Evolutionary conservation across 2,888 invertebrate species (phyloP).

Genomic region (Athetis lepigone): DNA sequence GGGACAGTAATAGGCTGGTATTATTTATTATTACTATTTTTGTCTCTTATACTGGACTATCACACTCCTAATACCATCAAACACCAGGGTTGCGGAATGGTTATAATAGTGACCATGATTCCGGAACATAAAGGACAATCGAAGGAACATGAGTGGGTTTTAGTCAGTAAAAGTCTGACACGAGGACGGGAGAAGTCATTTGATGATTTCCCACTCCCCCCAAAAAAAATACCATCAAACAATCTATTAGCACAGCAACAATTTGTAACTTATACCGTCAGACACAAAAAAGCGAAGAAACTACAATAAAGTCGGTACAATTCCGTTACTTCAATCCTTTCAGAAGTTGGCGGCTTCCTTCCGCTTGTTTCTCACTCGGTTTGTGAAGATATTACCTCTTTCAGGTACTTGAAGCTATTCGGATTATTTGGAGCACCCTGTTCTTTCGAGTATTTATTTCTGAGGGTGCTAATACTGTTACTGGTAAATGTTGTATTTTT

Average conservation of each 20-base stretch:
- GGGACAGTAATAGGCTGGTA: too few relatives aligned
- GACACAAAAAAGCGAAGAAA: constrained; percentile 12
- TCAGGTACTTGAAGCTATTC: constrained; percentile 35
- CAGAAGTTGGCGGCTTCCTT: constrained; percentile 39
- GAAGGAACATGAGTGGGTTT: too few relatives aligned
- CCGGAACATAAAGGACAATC: too few relatives aligned
- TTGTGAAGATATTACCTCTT: constrained; percentile 45
- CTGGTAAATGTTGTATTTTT: constrained; percentile 11
- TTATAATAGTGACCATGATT: too few relatives aligned
- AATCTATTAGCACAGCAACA: constrained; percentile 1
- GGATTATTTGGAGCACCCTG: constrained; percentile 35
- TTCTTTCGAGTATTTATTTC: constrained; percentile 18
- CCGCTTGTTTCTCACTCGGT: constrained; percentile 31
- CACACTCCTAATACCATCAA: too few relatives aligned
- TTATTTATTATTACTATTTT: too few relatives aligned
- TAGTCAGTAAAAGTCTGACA: too few relatives aligned
- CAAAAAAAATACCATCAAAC: neutral
- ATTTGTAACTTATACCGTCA: constrained; percentile 9
- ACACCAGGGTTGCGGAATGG: too few relatives aligned
- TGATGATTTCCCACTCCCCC: too few relatives aligned
- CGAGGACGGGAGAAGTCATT: too few relatives aligned
- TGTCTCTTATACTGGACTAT: too few relatives aligned
- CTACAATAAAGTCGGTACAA: constrained; percentile 43
- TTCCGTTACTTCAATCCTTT: constrained; percentile 39
- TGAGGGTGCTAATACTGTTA: constrained; percentile 12